A percentile compares a stretch with the other conserved stretches of the same genome.
These are phyloP conservation scores for Poeciliopsis turrubarensis DNA, from an alignment of 2,113 vertebrate species.

Conservation along the genomic window DNA sequence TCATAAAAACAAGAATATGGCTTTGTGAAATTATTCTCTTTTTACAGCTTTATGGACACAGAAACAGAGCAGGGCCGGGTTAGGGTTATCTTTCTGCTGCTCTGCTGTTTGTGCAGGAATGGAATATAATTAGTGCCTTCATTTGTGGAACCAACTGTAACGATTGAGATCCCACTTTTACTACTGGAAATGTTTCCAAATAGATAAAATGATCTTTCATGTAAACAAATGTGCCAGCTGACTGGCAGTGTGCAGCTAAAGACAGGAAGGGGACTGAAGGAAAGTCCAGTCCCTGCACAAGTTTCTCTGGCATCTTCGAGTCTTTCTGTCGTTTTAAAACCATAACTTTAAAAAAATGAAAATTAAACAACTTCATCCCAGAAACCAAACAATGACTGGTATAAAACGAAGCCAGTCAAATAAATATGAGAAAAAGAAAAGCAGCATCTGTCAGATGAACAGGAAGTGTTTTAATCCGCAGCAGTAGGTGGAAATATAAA, in stretches of 20 bases:
- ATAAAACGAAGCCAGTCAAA: conserved; percentile 11
- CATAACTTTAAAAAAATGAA: not conserved
- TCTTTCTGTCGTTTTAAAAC: not conserved
- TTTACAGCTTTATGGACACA: conserved; percentile 45
- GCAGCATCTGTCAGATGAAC: not conserved
- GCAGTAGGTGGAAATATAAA: conserved; percentile 5
- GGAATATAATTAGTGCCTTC: not conserved
- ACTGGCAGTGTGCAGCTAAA: not conserved
- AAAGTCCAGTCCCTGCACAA: not conserved
- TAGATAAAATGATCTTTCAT: not conserved
- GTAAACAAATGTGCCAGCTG: not conserved
- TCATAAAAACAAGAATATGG: not conserved
- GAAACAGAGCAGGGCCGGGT: not conserved
- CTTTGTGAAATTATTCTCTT: conserved; percentile 7
- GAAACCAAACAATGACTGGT: not conserved
- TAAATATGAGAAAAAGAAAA: conserved; percentile 1
- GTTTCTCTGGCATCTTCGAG: not conserved
- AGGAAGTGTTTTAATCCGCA: conserved; percentile 39
- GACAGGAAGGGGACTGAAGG: not conserved
- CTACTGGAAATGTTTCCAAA: not conserved
- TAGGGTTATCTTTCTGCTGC: no score
- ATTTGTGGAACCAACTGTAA: no score
- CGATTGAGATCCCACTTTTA: not conserved
- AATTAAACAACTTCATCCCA: not conserved
- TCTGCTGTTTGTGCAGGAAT: not conserved